Conservation (phyloP, 2,888 invertebrate genomes). For the Pseudanteris insignis region DNA sequence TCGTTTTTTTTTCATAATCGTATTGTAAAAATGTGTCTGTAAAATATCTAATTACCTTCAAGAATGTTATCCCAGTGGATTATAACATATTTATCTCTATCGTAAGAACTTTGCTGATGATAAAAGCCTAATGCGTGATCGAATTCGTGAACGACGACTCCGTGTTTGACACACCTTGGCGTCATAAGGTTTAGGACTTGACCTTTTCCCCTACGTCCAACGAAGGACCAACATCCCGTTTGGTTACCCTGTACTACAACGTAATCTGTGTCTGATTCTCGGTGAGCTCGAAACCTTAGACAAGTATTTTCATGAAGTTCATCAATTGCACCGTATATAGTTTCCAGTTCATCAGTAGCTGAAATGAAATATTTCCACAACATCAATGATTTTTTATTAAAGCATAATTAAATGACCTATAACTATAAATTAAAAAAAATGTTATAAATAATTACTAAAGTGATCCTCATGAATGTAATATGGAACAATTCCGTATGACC, state of each 20-base stretch:
- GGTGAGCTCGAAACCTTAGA: slow-evolving; percentile 72
- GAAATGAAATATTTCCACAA: too few relatives aligned
- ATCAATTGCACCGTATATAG: slow-evolving; percentile 70
- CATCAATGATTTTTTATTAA: too few relatives aligned
- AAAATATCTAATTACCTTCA: too few relatives aligned
- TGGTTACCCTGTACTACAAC: slow-evolving; percentile 69
- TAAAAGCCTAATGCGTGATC: slow-evolving; percentile 84
- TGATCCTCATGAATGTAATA: slow-evolving; percentile 69
- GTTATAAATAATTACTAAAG: slow-evolving; percentile 65
- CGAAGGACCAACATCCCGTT: slow-evolving; percentile 75
- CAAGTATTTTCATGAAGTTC: slow-evolving; percentile 74
- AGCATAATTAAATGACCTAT: too few relatives aligned
- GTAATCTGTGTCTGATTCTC: slow-evolving; percentile 70
- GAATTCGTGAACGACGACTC: slow-evolving; percentile 76
- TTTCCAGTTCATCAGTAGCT: slow-evolving; percentile 66
- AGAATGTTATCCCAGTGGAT: slow-evolving; percentile 79
- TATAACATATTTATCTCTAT: slow-evolving; percentile 79
- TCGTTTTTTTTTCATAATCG: too few relatives aligned
- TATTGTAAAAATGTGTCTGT: not conserved
- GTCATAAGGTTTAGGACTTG: slow-evolving; percentile 70
- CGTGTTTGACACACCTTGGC: slow-evolving; percentile 65
- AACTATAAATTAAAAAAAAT: too few relatives aligned
- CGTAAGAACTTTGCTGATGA: slow-evolving; percentile 83
- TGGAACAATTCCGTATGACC: slow-evolving; percentile 70
- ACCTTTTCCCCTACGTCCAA: slow-evolving; percentile 72